A percentile compares a stretch with the other conserved stretches of the same genome.
These are phyloP conservation scores for Andrena fulva DNA, from an alignment of 2,888 invertebrate genomes.

Conservation along the genomic window DNA sequence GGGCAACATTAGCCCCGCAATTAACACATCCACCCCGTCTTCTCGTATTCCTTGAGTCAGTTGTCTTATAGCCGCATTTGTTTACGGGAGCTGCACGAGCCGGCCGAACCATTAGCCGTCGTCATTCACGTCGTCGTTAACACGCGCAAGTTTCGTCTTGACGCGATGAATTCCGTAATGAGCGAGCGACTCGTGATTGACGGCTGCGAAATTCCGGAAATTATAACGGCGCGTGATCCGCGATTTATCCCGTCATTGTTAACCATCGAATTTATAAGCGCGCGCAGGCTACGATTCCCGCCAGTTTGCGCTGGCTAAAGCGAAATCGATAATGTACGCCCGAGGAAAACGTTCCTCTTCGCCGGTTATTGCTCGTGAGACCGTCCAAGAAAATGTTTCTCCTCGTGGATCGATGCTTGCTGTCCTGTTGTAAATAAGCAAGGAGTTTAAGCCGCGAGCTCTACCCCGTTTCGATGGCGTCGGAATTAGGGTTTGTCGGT, in stretches of 20 bases:
- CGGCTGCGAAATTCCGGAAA: constrained; percentile 42
- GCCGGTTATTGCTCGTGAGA: not conserved
- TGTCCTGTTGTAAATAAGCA: not conserved
- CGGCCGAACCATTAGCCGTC: constrained; percentile 2
- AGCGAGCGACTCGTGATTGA: constrained; percentile 38
- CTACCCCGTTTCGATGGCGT: not conserved
- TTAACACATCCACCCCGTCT: constrained; percentile 10
- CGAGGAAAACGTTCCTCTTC: not conserved
- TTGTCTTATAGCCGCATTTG: not conserved
- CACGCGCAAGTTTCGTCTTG: constrained; percentile 8
- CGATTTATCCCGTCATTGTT: constrained; percentile 58
- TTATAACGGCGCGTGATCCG: constrained; percentile 34
- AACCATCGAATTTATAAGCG: constrained; percentile 52
- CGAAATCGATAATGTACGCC: constrained; percentile 27
- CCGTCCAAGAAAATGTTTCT: not conserved
- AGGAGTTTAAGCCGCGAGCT: not conserved
- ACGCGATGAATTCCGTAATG: constrained; percentile 25
- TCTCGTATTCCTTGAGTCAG: not conserved
- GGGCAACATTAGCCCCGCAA: constrained; percentile 3
- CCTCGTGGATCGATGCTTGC: not conserved
- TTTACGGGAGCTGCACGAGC: not conserved
- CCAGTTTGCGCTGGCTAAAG: constrained; percentile 13
- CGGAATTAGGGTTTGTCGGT: too few relatives aligned
- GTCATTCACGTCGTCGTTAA: not conserved
- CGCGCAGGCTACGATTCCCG: constrained; percentile 26